Percentiles rank a stretch among this genome's conserved stretches.
These are phyloP conservation scores for Maniola jurtina DNA, from an alignment of 1,140 invertebrate species.

Conservation along the genomic window DNA sequence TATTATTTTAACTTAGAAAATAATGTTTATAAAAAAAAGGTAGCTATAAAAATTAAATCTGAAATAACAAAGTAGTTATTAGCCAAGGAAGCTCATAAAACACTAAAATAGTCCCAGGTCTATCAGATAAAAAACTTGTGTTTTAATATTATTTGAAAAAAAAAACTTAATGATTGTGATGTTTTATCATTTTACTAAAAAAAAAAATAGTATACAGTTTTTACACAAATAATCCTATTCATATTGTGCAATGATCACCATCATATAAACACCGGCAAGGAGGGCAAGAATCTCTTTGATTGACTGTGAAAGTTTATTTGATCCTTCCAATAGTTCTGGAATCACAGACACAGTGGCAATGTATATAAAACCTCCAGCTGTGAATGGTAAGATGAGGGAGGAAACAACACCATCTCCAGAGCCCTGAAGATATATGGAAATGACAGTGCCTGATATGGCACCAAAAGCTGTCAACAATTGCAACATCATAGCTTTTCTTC, in stretches of 20 bases:
- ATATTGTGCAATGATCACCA: conserved; percentile 93
- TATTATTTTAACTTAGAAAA: no score
- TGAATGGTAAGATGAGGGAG: conserved; percentile 95
- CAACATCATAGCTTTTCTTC: conserved; percentile 93
- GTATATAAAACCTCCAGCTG: conserved; percentile 98
- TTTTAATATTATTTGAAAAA: background rate
- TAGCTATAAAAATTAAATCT: no score
- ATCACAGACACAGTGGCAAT: conserved; percentile 98
- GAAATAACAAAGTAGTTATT: no score
- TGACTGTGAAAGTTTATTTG: conserved; percentile 88
- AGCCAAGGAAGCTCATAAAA: no score
- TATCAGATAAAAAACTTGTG: background rate
- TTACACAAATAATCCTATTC: conserved; percentile 81
- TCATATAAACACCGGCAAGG: conserved; percentile 92
- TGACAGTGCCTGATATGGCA: conserved; percentile 92
- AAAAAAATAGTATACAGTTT: conserved; percentile 26
- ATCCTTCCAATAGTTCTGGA: conserved; percentile 93
- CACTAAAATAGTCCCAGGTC: no score
- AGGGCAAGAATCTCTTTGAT: conserved; percentile 92
- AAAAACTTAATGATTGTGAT: conserved; percentile 44
- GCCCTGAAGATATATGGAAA: conserved; percentile 90
- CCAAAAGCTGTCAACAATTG: conserved; percentile 96
- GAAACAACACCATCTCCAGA: conserved; percentile 86
- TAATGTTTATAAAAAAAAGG: no score
- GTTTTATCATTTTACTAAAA: conserved; percentile 36